Conservation (phyloP, 2,888 invertebrate species). For the Eudasyphora cyanicolor region DNA sequence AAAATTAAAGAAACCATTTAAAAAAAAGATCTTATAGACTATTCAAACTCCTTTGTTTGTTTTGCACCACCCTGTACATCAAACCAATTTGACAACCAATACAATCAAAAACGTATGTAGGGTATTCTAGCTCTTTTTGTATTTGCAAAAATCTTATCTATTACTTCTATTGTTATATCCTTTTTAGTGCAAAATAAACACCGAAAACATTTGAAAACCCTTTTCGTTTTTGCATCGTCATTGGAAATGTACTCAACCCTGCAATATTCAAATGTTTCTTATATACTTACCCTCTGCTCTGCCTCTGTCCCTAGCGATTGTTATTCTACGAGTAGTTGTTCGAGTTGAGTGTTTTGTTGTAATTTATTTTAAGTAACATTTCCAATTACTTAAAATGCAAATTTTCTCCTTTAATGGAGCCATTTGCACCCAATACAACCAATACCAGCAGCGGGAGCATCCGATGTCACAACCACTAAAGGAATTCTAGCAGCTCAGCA, state of each 20-base stretch:
- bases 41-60: too few relatives aligned
- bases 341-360: slow-evolving; percentile 17
- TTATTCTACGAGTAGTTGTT: neutral
- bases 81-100: too few relatives aligned
- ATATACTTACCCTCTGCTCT: too few relatives aligned
- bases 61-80: too few relatives aligned
- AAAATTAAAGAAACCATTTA: too few relatives aligned
- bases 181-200: neutral
- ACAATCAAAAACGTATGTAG: too few relatives aligned
- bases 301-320: too few relatives aligned
- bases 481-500: neutral
- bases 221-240: slow-evolving; percentile 7
- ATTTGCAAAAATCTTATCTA: slow-evolving; percentile 29
- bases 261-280: slow-evolving; percentile 10
- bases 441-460: neutral
- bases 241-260: slow-evolving; percentile 38
- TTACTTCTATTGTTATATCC: slow-evolving; percentile 27
- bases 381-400: slow-evolving; percentile 58
- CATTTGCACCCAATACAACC: slow-evolving; percentile 47
- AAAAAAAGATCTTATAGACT: too few relatives aligned
- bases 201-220: slow-evolving; percentile 9
- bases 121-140: neutral
- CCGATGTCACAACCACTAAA: neutral
- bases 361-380: slow-evolving; percentile 50
- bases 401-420: slow-evolving; percentile 46